Percentiles rank a stretch among this genome's conserved stretches.
These are phyloP conservation scores for Syndactyla subalaris DNA, from an alignment of 2,797 vertebrate genomes.

Conservation along the genomic window DNA sequence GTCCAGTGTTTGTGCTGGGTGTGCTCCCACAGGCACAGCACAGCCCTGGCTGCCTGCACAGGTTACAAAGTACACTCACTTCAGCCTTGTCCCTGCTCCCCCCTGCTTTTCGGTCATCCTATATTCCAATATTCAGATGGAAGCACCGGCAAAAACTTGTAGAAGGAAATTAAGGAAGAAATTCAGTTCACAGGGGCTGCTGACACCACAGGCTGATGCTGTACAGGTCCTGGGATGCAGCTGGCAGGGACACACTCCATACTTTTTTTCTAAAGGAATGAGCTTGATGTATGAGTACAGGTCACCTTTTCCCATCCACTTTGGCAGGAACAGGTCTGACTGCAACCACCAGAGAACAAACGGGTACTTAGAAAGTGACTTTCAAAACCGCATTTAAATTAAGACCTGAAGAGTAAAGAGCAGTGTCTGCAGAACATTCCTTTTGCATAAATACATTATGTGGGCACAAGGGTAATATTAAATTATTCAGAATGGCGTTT, in stretches of 20 bases:
- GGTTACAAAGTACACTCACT: background rate
- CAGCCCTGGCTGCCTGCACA: background rate
- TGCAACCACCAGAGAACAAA: background rate
- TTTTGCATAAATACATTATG: background rate
- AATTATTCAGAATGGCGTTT: background rate
- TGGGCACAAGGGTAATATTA: background rate
- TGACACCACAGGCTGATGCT: background rate
- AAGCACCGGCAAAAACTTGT: background rate
- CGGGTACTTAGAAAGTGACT: background rate
- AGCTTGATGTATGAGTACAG: background rate
- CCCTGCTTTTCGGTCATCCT: accelerated
- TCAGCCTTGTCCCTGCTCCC: background rate
- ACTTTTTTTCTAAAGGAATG: background rate
- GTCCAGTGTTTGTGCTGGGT: background rate
- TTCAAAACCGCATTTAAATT: conserved; percentile 16
- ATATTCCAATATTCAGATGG: background rate
- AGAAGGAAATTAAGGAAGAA: background rate
- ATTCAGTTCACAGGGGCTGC: background rate
- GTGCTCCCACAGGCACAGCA: background rate
- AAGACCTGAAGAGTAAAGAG: background rate
- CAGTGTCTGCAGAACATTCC: background rate
- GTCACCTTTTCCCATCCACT: background rate
- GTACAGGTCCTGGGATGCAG: background rate
- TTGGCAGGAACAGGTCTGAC: background rate
- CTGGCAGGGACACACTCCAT: accelerated